Evolutionary conservation across 1,140 invertebrate species (phyloP).

Genomic region (Papilio polyxenes): DNA sequence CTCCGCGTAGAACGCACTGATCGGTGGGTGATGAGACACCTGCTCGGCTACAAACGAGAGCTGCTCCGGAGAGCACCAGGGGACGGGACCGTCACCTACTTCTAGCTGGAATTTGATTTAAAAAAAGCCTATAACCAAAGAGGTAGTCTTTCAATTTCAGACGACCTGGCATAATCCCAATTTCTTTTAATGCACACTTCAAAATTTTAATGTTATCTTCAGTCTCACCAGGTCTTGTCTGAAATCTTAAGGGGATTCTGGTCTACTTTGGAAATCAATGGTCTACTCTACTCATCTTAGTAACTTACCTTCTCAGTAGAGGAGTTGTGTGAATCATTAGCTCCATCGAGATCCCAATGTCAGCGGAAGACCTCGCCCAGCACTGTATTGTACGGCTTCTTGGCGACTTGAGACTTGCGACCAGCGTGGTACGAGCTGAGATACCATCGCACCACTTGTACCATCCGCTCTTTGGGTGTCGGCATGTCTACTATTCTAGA

Average conservation of each 20-base stretch:
- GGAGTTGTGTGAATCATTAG: slow-evolving; percentile 47
- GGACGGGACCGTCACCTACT: slow-evolving; percentile 88
- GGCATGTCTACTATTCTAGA: slow-evolving; percentile 73
- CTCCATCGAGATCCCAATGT: slow-evolving; percentile 87
- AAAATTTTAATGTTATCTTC: neutral
- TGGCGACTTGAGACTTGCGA: slow-evolving; percentile 95
- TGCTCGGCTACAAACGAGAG: slow-evolving; percentile 97
- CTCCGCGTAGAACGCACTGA: slow-evolving; percentile 98
- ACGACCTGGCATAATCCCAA: no score
- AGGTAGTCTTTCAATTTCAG: neutral
- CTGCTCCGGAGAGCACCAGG: slow-evolving; percentile 90
- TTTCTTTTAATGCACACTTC: no score
- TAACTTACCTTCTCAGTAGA: slow-evolving; percentile 57
- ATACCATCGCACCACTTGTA: slow-evolving; percentile 97
- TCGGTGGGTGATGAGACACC: slow-evolving; percentile 99
- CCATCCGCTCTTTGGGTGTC: slow-evolving; percentile 93
- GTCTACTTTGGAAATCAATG: neutral
- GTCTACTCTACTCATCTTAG: neutral
- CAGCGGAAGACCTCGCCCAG: slow-evolving; percentile 97
- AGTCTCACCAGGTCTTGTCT: no score
- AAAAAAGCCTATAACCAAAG: neutral
- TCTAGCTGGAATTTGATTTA: slow-evolving; percentile 56
- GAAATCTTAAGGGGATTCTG: no score
- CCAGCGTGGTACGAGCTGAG: slow-evolving; percentile 98
- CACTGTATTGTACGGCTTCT: slow-evolving; percentile 99